Evolutionary conservation across 2,888 invertebrate species (phyloP), one percentile per base, ranked within the genome.

Genomic region (Sclerodermus sp.): DNA sequence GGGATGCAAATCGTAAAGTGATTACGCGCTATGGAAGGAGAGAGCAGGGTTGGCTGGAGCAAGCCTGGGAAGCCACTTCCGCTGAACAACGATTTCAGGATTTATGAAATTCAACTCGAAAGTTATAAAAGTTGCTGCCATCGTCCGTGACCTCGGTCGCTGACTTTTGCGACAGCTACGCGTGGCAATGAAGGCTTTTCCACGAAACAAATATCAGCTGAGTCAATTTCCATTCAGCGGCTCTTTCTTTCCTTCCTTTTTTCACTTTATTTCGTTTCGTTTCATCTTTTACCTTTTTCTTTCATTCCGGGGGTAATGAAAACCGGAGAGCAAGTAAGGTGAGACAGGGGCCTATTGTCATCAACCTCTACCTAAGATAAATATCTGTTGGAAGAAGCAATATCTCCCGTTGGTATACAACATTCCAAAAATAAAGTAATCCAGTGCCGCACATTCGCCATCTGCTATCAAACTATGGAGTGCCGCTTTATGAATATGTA

Each of bases 401-500:
- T 23, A 23, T 23, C 23, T n/a, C n/a, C n/a, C 3, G 23, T 8
- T 23, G 23, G 8, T 23, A 23, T 23, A 23, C 23, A 23, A 8
- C 34, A 34, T 34, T 50, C 36, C 29, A 47, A 32, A 51, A 54
- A 59, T 59, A 53, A 57, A 57, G 55, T 52, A 51, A 58, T 62
- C 48, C 45, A 30, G 34, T 4, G 18, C 10, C 41, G 51, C 23
- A 8, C 51, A 47, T 62, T 57, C 50, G 51, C 49, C 55, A 50
- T 55, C 55, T 45, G 45, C 43, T 51, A 53, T 66, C 60, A 55
- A 57, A 53, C 55, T 47, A 45, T 36, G 48, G 60, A 56, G 57
- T 46, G 55, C 53, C 52, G 55, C 62, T 67, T 65, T 70, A 71
- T 70, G 71, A 71, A 71, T 71, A 71, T 71, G 71, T 68, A 71